Evolutionary conservation across 92 coral and sea anemone genomes (phyloP), one percentile per base, ranked within the genome.

Genomic region (Epizoanthus ramosus): DNA sequence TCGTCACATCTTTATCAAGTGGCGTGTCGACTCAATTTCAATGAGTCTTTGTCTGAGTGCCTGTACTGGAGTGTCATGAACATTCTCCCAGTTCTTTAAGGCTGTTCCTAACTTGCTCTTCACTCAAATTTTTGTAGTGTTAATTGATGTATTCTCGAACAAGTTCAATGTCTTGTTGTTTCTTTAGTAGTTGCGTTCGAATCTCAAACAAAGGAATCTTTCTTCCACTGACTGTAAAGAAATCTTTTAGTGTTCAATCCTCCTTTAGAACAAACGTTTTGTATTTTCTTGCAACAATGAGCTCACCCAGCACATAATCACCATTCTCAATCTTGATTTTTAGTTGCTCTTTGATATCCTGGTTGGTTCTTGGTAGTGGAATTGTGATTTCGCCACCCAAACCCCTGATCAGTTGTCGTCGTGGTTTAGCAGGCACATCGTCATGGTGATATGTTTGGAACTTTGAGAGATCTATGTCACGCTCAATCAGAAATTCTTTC

Each of bases 301-400:
- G 63, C 80, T 88, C 86, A 10, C 91, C 91, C 64, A 88, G 54
- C 28, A 73, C 81, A 57, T 79, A 74, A 47, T 89, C 88, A 21
- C 92, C 84, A 35, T 80, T 81, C 56, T 80, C 83, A 16, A 88
- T 69, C 56, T 84, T 84, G 8, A 72, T 25, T 65, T 84, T 84
- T 9, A 88, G 68, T 35, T 79, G 63, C 17, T 86, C 31, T 28
- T 28, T 85, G 9, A 85, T 61, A 2, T 23, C 45, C 7, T 89
- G 75, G 79, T 81, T 89, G 18, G 87, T 63, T 52, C 82, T 63
- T 64, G 87, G 87, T 17, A 73, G 69, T 74, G 92, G 87, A 3
- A 85, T 21, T 8, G 84, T 64, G 6, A 80, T 80, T 66, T 89
- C 92, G 18, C 90, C 86, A 57, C 71, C 83, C 16, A 35, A 33